These are phyloP conservation scores for Amphimallon solstitiale DNA, from an alignment of 2,888 invertebrate species.

Conservation along the genomic window DNA sequence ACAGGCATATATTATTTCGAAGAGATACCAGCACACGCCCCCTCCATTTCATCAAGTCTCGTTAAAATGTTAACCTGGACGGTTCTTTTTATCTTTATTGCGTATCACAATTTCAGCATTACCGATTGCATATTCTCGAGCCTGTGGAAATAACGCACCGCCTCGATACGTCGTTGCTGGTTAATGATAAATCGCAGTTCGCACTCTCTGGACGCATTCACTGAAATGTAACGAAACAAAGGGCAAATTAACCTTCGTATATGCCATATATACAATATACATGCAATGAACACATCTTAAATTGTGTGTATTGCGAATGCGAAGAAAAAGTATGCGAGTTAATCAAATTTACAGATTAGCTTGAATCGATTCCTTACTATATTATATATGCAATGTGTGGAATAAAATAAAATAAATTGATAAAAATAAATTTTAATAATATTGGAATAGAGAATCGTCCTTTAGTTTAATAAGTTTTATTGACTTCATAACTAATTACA, in stretches of 20 bases:
- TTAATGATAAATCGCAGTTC: neutral
- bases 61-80: conserved; percentile 32
- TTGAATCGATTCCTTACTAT: too few relatives aligned
- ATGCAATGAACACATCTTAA: neutral
- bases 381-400: too few relatives aligned
- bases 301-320: neutral
- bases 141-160: neutral
- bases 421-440: too few relatives aligned
- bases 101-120: conserved; percentile 14
- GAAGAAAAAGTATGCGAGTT: neutral
- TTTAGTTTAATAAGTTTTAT: too few relatives aligned
- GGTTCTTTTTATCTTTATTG: conserved; percentile 28
- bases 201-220: conserved; percentile 5
- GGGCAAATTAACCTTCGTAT: neutral
- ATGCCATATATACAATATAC: neutral
- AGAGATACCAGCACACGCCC: conserved; percentile 1
- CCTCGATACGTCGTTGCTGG: neutral
- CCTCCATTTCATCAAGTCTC: conserved; percentile 33
- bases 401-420: too few relatives aligned
- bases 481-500: too few relatives aligned
- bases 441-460: too few relatives aligned
- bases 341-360: too few relatives aligned
- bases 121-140: conserved; percentile 24
- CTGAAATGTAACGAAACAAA: conserved; percentile 11
- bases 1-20: neutral